A percentile compares a stretch with the other conserved stretches of the same genome.
Conservation (phyloP, 2,113 vertebrate species). For the Xenopus laevis region DNA sequence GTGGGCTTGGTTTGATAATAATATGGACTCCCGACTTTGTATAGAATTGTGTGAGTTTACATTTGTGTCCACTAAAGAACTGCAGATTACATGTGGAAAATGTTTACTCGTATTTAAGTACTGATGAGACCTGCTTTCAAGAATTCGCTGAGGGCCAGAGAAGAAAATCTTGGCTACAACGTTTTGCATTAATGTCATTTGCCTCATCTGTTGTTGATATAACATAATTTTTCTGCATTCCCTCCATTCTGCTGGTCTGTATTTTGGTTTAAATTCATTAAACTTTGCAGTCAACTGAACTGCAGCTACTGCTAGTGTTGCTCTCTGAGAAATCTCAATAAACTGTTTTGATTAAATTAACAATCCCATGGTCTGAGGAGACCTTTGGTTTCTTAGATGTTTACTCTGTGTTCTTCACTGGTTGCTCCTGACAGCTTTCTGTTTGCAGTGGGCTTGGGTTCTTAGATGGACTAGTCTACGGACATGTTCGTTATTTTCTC, state of each 20-base stretch:
- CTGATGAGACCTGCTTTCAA: conserved; percentile 5
- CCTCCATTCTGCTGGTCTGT: background rate
- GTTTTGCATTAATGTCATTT: background rate
- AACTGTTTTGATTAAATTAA: background rate
- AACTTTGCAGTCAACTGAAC: background rate
- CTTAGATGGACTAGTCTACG: background rate
- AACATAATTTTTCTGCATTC: background rate
- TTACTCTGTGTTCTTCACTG: background rate
- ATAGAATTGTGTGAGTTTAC: too few species aligned
- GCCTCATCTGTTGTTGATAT: background rate
- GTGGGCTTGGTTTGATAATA: too few species aligned
- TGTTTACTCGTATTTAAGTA: background rate
- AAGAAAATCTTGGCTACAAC: conserved; percentile 7
- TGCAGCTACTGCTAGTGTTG: background rate
- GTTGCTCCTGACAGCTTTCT: background rate
- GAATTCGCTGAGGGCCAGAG: conserved; percentile 10
- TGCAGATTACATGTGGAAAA: background rate
- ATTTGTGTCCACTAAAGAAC: conserved; percentile 9
- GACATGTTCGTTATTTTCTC: conserved; percentile 7
- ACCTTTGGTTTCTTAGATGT: background rate
- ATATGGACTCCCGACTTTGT: too few species aligned
- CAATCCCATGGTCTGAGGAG: background rate
- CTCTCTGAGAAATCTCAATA: background rate
- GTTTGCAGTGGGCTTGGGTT: background rate
- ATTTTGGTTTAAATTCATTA: background rate